Percentiles rank a stretch among this genome's conserved stretches.
Evolutionary conservation across 2,888 invertebrate species (phyloP).

Genomic region (Parthenolecanium corni): DNA sequence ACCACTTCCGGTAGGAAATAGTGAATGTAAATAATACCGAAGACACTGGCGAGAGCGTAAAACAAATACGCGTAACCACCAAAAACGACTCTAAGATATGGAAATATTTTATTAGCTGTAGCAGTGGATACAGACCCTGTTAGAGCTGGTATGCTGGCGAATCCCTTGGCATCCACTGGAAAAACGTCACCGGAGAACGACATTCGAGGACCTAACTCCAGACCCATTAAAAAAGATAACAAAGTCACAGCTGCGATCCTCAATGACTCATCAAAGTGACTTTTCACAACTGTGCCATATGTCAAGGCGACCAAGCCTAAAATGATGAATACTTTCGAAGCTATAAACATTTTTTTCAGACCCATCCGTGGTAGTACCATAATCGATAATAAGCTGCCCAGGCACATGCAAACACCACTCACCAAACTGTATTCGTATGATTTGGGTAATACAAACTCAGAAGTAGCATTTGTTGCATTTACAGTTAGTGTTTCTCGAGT

Average conservation of each 20-base stretch:
- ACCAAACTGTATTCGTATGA: too few species aligned
- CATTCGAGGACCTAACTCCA: constrained; percentile 32
- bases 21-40: neutral
- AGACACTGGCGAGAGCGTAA: neutral
- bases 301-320: neutral
- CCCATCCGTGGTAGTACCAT: neutral
- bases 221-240: constrained; percentile 44
- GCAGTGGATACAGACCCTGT: constrained; percentile 46
- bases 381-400: neutral
- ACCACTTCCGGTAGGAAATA: constrained; percentile 23
- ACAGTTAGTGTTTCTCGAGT: too few species aligned
- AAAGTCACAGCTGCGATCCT: constrained; percentile 38
- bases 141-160: constrained; percentile 38
- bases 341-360: neutral
- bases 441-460: too few species aligned
- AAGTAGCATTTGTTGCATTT: too few species aligned
- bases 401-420: neutral
- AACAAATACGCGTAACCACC: constrained; percentile 34
- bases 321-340: neutral
- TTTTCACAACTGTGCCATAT: neutral
- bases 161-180: constrained; percentile 44
- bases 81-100: constrained; percentile 39
- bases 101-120: constrained; percentile 44
- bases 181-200: constrained; percentile 48
- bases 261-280: neutral